Conservation (phyloP, 2,888 invertebrate genomes). For the Hecatera dysodea region DNA sequence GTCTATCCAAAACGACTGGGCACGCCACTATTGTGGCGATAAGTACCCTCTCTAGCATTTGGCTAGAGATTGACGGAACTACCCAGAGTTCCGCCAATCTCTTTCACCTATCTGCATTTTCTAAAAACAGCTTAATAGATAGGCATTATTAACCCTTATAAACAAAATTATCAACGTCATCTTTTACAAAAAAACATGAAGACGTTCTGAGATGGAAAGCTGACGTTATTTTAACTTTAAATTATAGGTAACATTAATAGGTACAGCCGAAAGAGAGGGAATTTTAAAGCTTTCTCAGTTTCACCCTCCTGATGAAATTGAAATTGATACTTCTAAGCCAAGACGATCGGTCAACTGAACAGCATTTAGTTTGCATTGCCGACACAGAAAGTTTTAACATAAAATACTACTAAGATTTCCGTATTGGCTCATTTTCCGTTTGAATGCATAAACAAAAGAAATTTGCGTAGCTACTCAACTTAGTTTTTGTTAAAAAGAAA, state of each 20-base stretch:
- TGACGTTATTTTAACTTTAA: not conserved
- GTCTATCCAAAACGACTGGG: too few species aligned
- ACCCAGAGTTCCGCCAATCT: too few species aligned
- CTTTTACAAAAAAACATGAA: too few species aligned
- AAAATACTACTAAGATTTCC: slow-evolving; percentile 40
- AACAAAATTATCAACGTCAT: not conserved
- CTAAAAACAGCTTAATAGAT: not conserved
- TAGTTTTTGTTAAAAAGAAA: too few species aligned
- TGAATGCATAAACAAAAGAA: not conserved
- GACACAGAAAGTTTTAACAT: slow-evolving; percentile 31
- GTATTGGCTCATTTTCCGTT: slow-evolving; percentile 23
- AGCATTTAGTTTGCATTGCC: slow-evolving; percentile 46
- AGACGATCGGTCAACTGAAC: slow-evolving; percentile 48
- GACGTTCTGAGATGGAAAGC: not conserved
- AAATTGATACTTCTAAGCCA: slow-evolving; percentile 61
- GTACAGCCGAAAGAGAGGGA: slow-evolving; percentile 5
- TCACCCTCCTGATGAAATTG: slow-evolving; percentile 42
- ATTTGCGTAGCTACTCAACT: too few species aligned
- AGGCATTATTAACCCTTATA: not conserved
- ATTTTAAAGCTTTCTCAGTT: slow-evolving; percentile 36
- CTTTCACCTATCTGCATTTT: not conserved
- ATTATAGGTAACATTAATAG: slow-evolving; percentile 26
- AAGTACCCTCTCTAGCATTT: too few species aligned
- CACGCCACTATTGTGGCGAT: too few species aligned
- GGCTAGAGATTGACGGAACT: too few species aligned